Conservation (phyloP, 2,113 vertebrate genomes). For the Pyxicephalus adspersus region DNA sequence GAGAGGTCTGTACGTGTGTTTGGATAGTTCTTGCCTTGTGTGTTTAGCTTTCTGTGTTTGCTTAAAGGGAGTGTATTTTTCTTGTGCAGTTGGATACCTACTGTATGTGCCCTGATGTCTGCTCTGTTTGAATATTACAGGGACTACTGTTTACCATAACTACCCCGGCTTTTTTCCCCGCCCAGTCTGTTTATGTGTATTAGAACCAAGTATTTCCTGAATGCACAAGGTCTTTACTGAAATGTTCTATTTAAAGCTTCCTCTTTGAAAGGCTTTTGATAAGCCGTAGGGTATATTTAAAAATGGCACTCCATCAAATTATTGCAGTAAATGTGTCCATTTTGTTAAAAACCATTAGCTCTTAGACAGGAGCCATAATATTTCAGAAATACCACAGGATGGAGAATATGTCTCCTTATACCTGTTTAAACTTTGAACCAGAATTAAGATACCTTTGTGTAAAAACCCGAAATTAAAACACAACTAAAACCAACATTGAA, state of each 20-base stretch:
- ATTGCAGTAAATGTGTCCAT: conserved; percentile 16
- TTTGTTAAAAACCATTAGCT: conserved; percentile 6
- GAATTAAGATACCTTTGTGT: too few relatives aligned
- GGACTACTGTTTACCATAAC: conserved; percentile 51
- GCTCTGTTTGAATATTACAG: neutral
- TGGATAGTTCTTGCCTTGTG: conserved; percentile 23
- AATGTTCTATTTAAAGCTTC: conserved; percentile 29
- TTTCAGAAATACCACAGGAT: neutral
- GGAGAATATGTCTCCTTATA: too few relatives aligned
- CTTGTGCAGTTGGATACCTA: conserved; percentile 47
- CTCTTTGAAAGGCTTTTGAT: conserved; percentile 5
- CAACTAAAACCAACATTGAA: too few relatives aligned
- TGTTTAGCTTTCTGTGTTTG: conserved; percentile 47
- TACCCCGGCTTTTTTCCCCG: conserved; percentile 34
- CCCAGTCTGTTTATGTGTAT: conserved; percentile 50
- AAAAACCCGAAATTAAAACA: too few relatives aligned
- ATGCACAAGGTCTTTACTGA: conserved; percentile 36
- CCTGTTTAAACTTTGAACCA: too few relatives aligned
- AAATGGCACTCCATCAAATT: conserved; percentile 3
- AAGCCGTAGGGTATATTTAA: conserved; percentile 34
- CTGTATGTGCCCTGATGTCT: conserved; percentile 42
- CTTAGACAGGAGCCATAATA: neutral
- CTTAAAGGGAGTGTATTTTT: conserved; percentile 48
- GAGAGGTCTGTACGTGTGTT: conserved; percentile 15
- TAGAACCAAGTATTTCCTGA: conserved; percentile 53